Conservation (phyloP, 2,113 vertebrate genomes). For the Pluvianellus socialis region DNA sequence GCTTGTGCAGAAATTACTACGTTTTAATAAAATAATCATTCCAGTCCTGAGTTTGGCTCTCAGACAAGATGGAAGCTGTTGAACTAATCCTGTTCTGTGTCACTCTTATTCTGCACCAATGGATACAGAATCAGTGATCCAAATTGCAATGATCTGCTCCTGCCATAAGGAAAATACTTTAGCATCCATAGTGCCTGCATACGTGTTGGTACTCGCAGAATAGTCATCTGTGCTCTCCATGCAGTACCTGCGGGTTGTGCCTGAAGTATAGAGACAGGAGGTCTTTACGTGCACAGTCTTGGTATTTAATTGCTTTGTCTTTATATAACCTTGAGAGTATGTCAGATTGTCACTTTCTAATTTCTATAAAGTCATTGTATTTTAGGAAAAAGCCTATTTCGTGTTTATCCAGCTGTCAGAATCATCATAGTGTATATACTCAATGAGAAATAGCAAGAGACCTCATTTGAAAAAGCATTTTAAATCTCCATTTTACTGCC, state of each 20-base stretch:
- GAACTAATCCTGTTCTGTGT: neutral
- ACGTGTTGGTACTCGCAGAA: neutral
- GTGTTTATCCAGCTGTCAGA: constrained; percentile 4
- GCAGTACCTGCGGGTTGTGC: neutral
- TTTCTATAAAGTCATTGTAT: neutral
- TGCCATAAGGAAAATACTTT: neutral
- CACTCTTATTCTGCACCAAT: neutral
- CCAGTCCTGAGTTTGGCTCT: neutral
- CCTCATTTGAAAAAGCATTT: neutral
- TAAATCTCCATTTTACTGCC: neutral
- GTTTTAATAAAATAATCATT: neutral
- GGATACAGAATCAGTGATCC: neutral
- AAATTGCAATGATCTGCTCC: neutral
- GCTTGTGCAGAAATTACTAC: neutral
- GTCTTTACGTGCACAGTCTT: neutral
- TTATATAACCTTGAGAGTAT: constrained; percentile 18
- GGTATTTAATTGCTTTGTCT: neutral
- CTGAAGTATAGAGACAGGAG: neutral
- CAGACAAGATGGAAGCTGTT: neutral
- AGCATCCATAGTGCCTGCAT: neutral
- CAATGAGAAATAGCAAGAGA: neutral
- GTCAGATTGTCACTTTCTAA: neutral
- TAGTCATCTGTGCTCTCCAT: neutral
- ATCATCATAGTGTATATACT: neutral
- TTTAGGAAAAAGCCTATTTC: neutral